A percentile compares a stretch with the other conserved stretches of the same genome.
Conservation (phyloP, 2,888 invertebrate species). For the Mesoligia furuncula region DNA sequence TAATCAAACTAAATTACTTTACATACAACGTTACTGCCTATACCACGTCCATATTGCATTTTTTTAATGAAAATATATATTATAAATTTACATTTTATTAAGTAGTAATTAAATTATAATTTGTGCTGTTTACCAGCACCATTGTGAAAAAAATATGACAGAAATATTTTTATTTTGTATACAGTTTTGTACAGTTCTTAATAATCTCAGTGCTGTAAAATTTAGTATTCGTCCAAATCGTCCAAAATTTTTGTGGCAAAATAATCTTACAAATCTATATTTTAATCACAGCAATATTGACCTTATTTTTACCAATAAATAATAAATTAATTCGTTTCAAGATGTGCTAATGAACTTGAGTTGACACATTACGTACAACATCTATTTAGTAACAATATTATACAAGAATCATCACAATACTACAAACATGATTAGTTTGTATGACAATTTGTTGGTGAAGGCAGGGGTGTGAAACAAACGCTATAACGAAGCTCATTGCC, state of each 20-base stretch:
- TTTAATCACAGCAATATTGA: slow-evolving; percentile 86
- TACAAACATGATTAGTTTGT: slow-evolving; percentile 85
- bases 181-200: slow-evolving; percentile 70
- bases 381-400: slow-evolving; percentile 79
- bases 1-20: slow-evolving; percentile 81
- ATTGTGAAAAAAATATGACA: slow-evolving; percentile 55
- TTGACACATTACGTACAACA: slow-evolving; percentile 78
- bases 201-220: slow-evolving; percentile 51
- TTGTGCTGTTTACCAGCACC: slow-evolving; percentile 78
- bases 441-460: slow-evolving; percentile 81
- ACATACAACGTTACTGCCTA: slow-evolving; percentile 81
- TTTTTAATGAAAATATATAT: slow-evolving; percentile 82
- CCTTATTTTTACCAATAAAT: slow-evolving; percentile 81
- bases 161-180: slow-evolving; percentile 52
- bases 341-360: slow-evolving; percentile 73
- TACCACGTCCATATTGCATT: slow-evolving; percentile 86
- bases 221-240: slow-evolving; percentile 40
- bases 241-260: slow-evolving; percentile 69
- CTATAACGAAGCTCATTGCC: slow-evolving; percentile 87
- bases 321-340: slow-evolving; percentile 84
- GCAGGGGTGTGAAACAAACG: slow-evolving; percentile 85
- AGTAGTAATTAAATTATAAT: slow-evolving; percentile 66
- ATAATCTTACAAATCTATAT: slow-evolving; percentile 80
- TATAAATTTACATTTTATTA: slow-evolving; percentile 73
- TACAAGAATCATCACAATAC: slow-evolving; percentile 78